phyloP scores from a whole-genome alignment of 2,113 vertebrate genomes.

The Tylochromis polylepis region DNA sequence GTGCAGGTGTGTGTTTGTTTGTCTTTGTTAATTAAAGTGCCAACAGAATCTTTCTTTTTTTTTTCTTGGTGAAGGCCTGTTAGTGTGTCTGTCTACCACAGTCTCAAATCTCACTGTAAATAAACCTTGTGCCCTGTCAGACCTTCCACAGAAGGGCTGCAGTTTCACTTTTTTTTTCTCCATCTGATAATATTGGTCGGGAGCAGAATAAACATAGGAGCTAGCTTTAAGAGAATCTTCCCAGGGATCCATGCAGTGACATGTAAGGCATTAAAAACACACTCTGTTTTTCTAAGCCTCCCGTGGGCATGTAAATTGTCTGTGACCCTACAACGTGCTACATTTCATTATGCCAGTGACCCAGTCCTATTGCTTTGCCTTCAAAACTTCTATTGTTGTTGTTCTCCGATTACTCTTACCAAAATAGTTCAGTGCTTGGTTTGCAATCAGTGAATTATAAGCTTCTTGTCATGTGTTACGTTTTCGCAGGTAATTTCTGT shows the following conservation, averaged over 20 bases:
- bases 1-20: slow-evolving; percentile 57
- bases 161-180: not conserved
- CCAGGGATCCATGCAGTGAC: slow-evolving; percentile 54
- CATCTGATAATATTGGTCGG: slow-evolving; percentile 4
- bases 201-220: slow-evolving; percentile 26
- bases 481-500: slow-evolving; percentile 41
- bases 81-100: slow-evolving; percentile 4
- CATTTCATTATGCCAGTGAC: slow-evolving; percentile 46
- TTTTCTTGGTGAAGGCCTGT: not conserved
- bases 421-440: slow-evolving; percentile 33
- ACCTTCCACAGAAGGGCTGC: not conserved
- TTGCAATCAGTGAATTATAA: slow-evolving; percentile 39
- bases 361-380: slow-evolving; percentile 23
- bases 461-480: not conserved
- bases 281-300: slow-evolving; percentile 57
- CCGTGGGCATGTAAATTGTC: slow-evolving; percentile 48
- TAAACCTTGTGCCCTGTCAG: not conserved
- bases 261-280: slow-evolving; percentile 60
- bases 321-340: slow-evolving; percentile 36
- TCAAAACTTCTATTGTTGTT: slow-evolving; percentile 34
- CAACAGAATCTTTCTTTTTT: not conserved
- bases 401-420: slow-evolving; percentile 50
- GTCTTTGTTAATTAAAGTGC: slow-evolving; percentile 63
- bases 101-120: slow-evolving; percentile 40
- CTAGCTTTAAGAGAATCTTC: slow-evolving; percentile 32